These are phyloP conservation scores for Vanessa tameamea DNA, from an alignment of 1,140 invertebrate species.

Conservation along the genomic window DNA sequence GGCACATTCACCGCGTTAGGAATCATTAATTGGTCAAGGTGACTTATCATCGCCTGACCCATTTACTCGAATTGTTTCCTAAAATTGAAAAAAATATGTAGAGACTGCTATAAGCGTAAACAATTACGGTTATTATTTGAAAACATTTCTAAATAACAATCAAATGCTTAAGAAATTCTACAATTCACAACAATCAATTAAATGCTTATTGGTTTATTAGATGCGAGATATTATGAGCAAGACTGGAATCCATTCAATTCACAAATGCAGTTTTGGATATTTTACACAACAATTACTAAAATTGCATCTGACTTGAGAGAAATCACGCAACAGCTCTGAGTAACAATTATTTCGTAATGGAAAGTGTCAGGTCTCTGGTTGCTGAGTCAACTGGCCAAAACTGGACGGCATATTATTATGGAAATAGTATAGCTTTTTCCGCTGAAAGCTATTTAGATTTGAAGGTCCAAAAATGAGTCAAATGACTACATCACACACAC, in stretches of 20 bases:
- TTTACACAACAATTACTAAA: constrained; percentile 47
- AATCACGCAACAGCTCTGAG: constrained; percentile 44
- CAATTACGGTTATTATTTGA: not conserved
- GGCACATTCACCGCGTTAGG: no score
- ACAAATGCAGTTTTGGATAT: constrained; percentile 26
- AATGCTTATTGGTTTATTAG: constrained; percentile 3
- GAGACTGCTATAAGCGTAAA: no score
- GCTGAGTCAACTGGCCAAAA: constrained; percentile 27
- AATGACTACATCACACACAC: no score
- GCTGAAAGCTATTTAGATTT: not conserved
- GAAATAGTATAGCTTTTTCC: constrained; percentile 12
- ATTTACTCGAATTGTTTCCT: no score
- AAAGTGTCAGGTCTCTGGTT: constrained; percentile 24
- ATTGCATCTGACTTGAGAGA: constrained; percentile 40
- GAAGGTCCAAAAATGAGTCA: not conserved
- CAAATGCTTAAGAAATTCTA: not conserved
- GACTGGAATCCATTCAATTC: constrained; percentile 19
- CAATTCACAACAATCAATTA: not conserved
- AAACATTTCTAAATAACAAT: constrained; percentile 1
- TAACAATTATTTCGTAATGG: constrained; percentile 49
- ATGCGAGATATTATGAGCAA: not conserved
- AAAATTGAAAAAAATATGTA: no score
- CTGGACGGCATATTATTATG: constrained; percentile 4
- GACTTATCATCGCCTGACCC: no score
- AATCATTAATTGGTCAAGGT: no score